Base-by-base conservation (phyloP, 2,113 vertebrate species). In the Ivindomyrus marchei region DNA sequence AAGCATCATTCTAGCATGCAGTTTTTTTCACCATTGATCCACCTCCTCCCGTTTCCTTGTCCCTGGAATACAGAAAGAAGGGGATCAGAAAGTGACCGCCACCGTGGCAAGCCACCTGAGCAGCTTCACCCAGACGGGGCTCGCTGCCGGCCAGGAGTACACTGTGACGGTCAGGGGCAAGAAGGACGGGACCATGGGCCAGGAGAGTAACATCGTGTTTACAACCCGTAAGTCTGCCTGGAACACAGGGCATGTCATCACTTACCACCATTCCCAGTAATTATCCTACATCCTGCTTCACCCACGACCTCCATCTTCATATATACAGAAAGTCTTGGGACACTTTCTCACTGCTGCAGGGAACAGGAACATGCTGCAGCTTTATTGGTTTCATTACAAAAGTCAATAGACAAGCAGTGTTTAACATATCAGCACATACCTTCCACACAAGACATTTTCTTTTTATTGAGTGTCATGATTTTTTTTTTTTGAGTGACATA, bases 61-160 rank as follows among this genome's bases (percentile, higher is more conserved):
- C 31, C 90, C 52, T 88, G 24, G 50, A 15, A 27, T 45, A 89
- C 94, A 97, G 96, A 95, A 96, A 88, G 94, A 96, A 53, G 90
- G 89, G 0, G 93, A 95, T 80, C 94, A 94, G 24, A 91, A 91
- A 89, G 90, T 96, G 10, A 90, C 74, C 0, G 50, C 86, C 0
- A 92, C 89, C 31, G 92, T 96, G 90, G 91, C 91, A 0, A 95
- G 97, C 31, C 24, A 90, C 10, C 88, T 92, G 49, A 94, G 84
- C 88, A 88, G 85, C 83, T 96, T 94, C 92, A 94, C 92, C 9
- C 96, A 96, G 92, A 94, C 87, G 0, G 96, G 96, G 0, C 92
- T 97, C 90, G 95, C 94, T 0, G 91, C 95, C 0, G 96, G 95
- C 8, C 95, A 96, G 92, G 92, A 94, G 66, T 97, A 96, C 92